Evolutionary conservation across 2,888 invertebrate species (phyloP).

Genomic region (Rhynchonema sp.): DNA sequence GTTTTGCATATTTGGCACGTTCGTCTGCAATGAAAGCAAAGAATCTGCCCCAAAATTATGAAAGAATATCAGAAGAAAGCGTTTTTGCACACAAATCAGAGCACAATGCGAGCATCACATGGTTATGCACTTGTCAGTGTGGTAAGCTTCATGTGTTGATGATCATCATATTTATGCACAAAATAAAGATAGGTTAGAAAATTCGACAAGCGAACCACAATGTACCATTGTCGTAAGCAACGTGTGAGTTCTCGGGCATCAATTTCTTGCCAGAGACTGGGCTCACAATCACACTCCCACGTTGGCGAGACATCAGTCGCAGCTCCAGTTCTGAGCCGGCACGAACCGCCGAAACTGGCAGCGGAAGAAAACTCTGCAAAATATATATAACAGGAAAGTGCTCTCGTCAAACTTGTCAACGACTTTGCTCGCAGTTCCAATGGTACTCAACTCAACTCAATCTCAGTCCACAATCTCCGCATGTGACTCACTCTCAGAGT

Average conservation of each 20-base stretch:
- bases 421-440: too few species aligned
- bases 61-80: neutral
- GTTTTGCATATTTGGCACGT: too few species aligned
- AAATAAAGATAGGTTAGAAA: neutral
- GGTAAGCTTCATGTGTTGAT: neutral
- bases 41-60: constrained; percentile 2
- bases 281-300: constrained; percentile 39
- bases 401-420: too few species aligned
- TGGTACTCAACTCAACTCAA: too few species aligned
- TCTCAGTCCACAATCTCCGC: too few species aligned
- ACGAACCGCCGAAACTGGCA: constrained; percentile 26
- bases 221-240: neutral
- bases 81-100: neutral
- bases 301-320: constrained; percentile 61
- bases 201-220: too few species aligned
- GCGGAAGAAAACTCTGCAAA: neutral
- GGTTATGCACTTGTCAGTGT: neutral
- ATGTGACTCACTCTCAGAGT: too few species aligned
- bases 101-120: neutral
- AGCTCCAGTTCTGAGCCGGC: constrained; percentile 42
- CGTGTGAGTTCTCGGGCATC: too few species aligned
- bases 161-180: neutral
- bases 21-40: too few species aligned
- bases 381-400: too few species aligned
- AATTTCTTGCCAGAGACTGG: neutral